Conservation (phyloP, 2,113 vertebrate species). For the Nibea albiflora region DNA sequence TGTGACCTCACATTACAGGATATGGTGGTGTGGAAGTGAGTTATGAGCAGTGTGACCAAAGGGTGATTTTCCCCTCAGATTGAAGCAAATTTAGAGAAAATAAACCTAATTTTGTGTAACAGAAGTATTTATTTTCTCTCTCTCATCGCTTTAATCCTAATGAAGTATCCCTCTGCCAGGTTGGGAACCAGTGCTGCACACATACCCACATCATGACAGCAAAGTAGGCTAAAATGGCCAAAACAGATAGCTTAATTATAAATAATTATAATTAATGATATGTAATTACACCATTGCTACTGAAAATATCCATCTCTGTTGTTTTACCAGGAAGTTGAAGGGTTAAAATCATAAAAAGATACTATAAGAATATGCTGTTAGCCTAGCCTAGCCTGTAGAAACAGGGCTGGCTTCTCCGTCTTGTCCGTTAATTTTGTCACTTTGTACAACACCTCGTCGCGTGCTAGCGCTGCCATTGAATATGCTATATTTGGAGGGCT, state of each 20-base stretch:
- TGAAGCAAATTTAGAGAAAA: slow-evolving; percentile 1
- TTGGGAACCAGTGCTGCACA: too few relatives aligned
- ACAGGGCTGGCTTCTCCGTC: background rate
- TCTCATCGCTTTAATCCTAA: background rate
- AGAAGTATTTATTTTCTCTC: background rate
- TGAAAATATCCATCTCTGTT: background rate
- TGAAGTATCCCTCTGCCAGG: too few relatives aligned
- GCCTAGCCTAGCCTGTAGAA: background rate
- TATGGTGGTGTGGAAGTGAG: slow-evolving; percentile 44
- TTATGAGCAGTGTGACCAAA: slow-evolving; percentile 32
- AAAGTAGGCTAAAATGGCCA: background rate
- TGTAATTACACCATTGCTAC: background rate
- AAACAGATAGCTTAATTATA: background rate
- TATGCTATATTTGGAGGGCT: slow-evolving; percentile 7
- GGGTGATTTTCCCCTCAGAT: slow-evolving; percentile 11
- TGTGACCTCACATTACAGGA: slow-evolving; percentile 34
- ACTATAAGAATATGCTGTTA: background rate
- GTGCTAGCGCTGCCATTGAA: background rate
- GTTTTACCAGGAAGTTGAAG: background rate
- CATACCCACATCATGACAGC: too few relatives aligned
- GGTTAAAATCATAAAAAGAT: background rate
- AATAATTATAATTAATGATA: background rate
- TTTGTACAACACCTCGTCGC: background rate
- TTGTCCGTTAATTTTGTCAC: background rate
- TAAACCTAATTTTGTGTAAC: background rate